phyloP scores from a whole-genome alignment of 2,797 vertebrate species.

The Melanotaenia boesemani region DNA sequence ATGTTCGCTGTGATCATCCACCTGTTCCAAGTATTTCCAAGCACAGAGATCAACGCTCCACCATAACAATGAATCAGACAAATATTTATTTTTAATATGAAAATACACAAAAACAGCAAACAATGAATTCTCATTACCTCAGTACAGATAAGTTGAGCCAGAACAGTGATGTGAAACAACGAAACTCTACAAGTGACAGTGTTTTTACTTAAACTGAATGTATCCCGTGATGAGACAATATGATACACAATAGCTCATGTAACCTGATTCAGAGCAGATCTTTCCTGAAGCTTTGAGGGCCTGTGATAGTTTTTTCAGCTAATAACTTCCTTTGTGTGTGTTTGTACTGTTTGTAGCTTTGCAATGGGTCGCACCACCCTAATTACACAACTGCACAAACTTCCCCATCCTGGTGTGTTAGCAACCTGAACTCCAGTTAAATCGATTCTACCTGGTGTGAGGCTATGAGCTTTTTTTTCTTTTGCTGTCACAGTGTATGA shows the following conservation, averaged over 20 bases:
- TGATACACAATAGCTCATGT: conserved; percentile 4
- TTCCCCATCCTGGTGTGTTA: not conserved
- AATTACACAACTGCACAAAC: conserved; percentile 7
- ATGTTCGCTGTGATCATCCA: not conserved
- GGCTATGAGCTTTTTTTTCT: conserved; percentile 25
- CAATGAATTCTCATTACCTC: conserved; percentile 33
- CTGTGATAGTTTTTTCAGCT: not conserved
- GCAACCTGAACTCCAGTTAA: not conserved
- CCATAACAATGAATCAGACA: conserved; percentile 31
- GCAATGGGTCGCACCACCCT: not conserved
- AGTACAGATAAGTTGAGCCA: conserved; percentile 46
- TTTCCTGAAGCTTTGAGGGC: not conserved
- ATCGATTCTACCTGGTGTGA: not conserved
- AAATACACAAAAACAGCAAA: conserved; percentile 67
- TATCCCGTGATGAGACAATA: not conserved
- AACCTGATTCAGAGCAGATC: not conserved
- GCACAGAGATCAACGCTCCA: conserved; percentile 21
- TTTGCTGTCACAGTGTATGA: conserved; percentile 58
- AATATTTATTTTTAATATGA: conserved; percentile 73
- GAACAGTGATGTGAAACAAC: conserved; percentile 25
- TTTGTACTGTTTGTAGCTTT: conserved; percentile 26
- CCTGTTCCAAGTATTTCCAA: too few relatives aligned
- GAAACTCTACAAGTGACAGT: conserved; percentile 34
- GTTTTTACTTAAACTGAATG: conserved; percentile 8
- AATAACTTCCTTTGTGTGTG: conserved; percentile 2